phyloP scores from a whole-genome alignment of 2,888 invertebrate species.

The Hedya salicella region DNA sequence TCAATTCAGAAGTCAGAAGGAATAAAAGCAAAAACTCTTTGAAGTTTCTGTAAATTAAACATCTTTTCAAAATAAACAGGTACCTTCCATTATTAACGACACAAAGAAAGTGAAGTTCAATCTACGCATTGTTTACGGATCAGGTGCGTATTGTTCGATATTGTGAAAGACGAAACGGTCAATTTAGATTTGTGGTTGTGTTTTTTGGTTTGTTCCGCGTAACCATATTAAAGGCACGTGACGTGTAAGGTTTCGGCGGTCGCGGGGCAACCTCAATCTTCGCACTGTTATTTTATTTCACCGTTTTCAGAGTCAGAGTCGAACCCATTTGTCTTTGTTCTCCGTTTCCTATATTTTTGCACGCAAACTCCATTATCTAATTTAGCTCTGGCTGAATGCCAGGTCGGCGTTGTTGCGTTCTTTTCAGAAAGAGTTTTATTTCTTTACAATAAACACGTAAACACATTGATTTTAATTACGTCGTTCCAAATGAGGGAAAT shows the following conservation, averaged over 20 bases:
- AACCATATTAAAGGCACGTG: conserved; percentile 61
- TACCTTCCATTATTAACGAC: conserved; percentile 39
- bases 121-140: conserved; percentile 38
- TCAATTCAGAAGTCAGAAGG: conserved; percentile 49
- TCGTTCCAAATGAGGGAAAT: conserved; percentile 42
- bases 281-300: conserved; percentile 78
- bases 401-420: conserved; percentile 80
- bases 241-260: conserved; percentile 55
- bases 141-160: conserved; percentile 32
- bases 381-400: conserved; percentile 84
- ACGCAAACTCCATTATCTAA: conserved; percentile 86
- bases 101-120: conserved; percentile 41
- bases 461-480: conserved; percentile 76
- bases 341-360: conserved; percentile 85
- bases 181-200: conserved; percentile 29
- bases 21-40: conserved; percentile 44
- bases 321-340: conserved; percentile 85
- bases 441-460: conserved; percentile 76
- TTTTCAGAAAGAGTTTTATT: conserved; percentile 77
- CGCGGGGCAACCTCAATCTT: conserved; percentile 68
- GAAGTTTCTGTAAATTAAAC: conserved; percentile 43
- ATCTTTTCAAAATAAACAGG: conserved; percentile 40
- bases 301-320: conserved; percentile 76
- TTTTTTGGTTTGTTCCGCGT: conserved; percentile 52
- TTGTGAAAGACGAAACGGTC: conserved; percentile 40